Evolutionary conservation across 2,888 invertebrate genomes (phyloP), one percentile per base, ranked within the genome.

Genomic region (Mythimna albipuncta): DNA sequence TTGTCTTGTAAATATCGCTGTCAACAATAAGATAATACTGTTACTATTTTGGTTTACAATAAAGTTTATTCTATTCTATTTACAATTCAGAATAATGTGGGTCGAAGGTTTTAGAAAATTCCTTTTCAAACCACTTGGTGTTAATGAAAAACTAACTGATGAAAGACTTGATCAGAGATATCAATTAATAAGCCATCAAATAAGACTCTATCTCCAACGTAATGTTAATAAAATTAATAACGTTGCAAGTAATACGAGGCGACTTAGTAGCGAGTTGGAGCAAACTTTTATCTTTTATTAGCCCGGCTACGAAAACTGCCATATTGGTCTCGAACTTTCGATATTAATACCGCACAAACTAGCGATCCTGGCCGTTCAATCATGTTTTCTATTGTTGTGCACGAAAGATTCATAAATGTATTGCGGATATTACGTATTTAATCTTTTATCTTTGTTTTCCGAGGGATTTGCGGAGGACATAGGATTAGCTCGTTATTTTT

Each of bases 241-340:
- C 86, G 84, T 83, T 85, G 83, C 76, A 74, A 90, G 89, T 90
- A 86, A 86, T 88, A 89, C 82, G 85, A 85, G 84, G 74, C 75
- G 89, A 91, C 88, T 91, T 89, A 87, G 90, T 86, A 88, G 88
- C 87, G 89, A 92, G 91, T 92, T 90, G 88, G 84, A 86, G 26
- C 83, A 78, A 85, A 89, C 89, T 89, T 91, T 87, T 90, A 91
- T 92, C 91, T 92, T 92, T 92, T 92, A 93, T 92, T 92, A 90
- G 89, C 87, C 84, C 78, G 79, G 83, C 73, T 58, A 64, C 69
- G 73, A 83, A 90, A 78, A 87, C 89, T 85, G 89, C 88, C 87
- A 84, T 90, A 91, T 92, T 91, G 92, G 88, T 82, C 77, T 84
- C 84, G 75, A 87, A 92, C 89, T 93, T 93, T 91, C 85, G 89